Evolutionary conservation across 30 jellyfish, hydroid and myxozoan species (phyloP).

Genomic region (Phacellophora camtschatica): DNA sequence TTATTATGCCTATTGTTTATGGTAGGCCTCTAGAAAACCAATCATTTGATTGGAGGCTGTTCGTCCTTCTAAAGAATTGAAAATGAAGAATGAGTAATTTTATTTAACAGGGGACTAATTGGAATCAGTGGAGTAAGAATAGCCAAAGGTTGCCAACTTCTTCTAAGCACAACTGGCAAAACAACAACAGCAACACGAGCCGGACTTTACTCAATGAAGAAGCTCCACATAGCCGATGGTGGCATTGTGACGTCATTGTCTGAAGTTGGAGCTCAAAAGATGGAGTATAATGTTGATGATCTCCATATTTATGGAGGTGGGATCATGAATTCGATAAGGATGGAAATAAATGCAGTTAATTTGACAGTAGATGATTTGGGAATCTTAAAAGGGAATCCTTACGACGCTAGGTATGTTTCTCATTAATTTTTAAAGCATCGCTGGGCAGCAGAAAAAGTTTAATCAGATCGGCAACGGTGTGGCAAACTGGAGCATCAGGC

Average conservation of each 20-base stretch:
- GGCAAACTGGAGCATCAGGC: too few species aligned
- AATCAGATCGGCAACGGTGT: too few species aligned
- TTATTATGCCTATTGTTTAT: too few species aligned
- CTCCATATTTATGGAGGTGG: constrained; percentile 67
- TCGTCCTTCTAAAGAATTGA: too few species aligned
- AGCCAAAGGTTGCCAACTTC: constrained; percentile 51
- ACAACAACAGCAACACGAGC: constrained; percentile 41
- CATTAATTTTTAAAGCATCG: neutral
- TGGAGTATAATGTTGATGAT: constrained; percentile 33
- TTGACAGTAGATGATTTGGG: constrained; percentile 66
- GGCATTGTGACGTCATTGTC: constrained; percentile 59
- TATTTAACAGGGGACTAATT: constrained; percentile 22
- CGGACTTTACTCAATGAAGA: constrained; percentile 38
- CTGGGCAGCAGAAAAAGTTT: neutral
- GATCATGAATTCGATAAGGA: constrained; percentile 19
- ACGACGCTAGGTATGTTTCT: constrained; percentile 29
- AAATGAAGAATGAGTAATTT: too few species aligned
- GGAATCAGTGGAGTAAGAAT: constrained; percentile 36
- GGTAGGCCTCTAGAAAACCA: too few species aligned
- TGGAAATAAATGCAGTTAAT: constrained; percentile 32
- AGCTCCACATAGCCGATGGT: constrained; percentile 44
- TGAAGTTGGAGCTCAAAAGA: constrained; percentile 39
- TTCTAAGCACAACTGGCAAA: constrained; percentile 35
- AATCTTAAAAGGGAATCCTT: constrained; percentile 38
- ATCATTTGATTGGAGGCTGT: too few species aligned